Percentiles rank a stretch among this genome's conserved stretches.
Conservation (phyloP, 2,797 vertebrate species). For the Harpagifer antarcticus region DNA sequence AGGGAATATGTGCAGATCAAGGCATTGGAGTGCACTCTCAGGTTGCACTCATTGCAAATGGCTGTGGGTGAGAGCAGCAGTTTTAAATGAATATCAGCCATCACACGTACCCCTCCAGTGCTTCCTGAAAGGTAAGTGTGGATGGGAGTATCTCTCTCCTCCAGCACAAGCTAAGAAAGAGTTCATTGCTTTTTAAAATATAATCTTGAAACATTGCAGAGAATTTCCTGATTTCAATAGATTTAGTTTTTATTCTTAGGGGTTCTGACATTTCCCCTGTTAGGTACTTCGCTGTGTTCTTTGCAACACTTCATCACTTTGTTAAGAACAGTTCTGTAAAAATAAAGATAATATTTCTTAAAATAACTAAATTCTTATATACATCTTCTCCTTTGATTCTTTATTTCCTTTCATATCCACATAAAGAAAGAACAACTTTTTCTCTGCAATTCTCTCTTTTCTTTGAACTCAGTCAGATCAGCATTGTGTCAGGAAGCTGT, state of each 20-base stretch:
- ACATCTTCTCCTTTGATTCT: constrained; percentile 45
- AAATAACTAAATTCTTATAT: constrained; percentile 46
- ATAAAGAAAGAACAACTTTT: constrained; percentile 16
- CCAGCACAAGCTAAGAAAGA: constrained; percentile 16
- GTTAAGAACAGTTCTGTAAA: too few relatives aligned
- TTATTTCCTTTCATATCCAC: constrained; percentile 38
- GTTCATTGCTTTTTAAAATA: not conserved
- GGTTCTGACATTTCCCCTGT: too few relatives aligned
- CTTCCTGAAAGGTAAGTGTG: constrained; percentile 16
- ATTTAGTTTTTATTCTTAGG: too few relatives aligned
- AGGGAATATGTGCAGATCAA: constrained; percentile 24
- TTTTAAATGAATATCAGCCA: constrained; percentile 50
- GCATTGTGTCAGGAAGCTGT: constrained; percentile 64
- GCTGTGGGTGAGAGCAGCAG: constrained; percentile 20
- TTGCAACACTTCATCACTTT: too few relatives aligned
- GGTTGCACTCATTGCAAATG: constrained; percentile 32
- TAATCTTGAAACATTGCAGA: too few relatives aligned
- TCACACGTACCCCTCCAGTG: constrained; percentile 18
- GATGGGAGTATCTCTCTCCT: constrained; percentile 2
- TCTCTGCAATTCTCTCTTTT: constrained; percentile 26
- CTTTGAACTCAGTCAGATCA: constrained; percentile 70
- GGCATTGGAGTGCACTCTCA: constrained; percentile 22
- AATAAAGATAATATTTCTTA: constrained; percentile 2
- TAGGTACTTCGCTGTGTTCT: too few relatives aligned
- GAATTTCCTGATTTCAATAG: too few relatives aligned